These are phyloP conservation scores for Cepphus grylle DNA, from an alignment of 2,113 vertebrate species.

Conservation along the genomic window DNA sequence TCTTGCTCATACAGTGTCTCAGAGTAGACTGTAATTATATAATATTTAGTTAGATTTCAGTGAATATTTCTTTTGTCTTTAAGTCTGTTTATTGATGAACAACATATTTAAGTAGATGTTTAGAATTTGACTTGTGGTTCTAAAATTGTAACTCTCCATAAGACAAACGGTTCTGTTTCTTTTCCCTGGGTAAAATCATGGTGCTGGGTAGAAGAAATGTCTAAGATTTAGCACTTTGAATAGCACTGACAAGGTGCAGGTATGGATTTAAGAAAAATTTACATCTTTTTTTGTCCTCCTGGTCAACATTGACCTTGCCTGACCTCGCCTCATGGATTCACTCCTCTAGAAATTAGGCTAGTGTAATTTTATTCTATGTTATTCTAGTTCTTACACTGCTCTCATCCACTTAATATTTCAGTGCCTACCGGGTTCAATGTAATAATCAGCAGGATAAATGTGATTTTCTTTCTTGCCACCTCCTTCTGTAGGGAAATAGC, in stretches of 20 bases:
- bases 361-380: not conserved
- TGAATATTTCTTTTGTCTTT: not conserved
- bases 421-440: not conserved
- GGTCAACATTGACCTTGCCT: not conserved
- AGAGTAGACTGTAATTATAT: not conserved
- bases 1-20: not conserved
- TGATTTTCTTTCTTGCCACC: not conserved
- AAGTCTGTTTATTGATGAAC: not conserved
- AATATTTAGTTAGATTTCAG: not conserved
- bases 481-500: not conserved
- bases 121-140: not conserved
- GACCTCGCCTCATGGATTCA: not conserved
- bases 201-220: not conserved
- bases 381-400: not conserved
- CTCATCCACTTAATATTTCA: not conserved
- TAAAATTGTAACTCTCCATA: not conserved
- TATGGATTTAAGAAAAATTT: not conserved
- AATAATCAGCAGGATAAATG: not conserved
- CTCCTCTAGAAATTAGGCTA: not conserved
- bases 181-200: not conserved
- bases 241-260: not conserved
- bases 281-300: not conserved
- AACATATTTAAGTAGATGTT: not conserved
- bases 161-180: not conserved
- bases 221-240: not conserved